Conservation (phyloP, 1,140 invertebrate genomes). For the Hyposmocoma kahamanoa region DNA sequence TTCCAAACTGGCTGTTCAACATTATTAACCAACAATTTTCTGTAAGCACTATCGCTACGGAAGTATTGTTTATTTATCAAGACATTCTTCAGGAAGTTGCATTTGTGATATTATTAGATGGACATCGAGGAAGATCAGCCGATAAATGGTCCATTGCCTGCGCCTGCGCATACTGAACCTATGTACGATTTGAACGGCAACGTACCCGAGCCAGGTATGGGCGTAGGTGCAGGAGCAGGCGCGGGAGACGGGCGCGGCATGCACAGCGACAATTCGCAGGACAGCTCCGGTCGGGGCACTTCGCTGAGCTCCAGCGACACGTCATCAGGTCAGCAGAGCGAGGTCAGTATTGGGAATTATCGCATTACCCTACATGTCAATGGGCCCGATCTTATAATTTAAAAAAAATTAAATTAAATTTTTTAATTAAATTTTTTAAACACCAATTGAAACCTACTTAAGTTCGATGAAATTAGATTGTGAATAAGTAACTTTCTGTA, state of each 20-base stretch:
- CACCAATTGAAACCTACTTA: too few relatives aligned
- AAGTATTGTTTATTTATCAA: constrained; percentile 15
- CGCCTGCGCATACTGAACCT: constrained; percentile 25
- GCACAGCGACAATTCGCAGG: constrained; percentile 54
- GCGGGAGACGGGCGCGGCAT: constrained; percentile 58
- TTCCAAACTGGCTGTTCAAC: constrained; percentile 57
- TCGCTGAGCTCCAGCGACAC: constrained; percentile 45
- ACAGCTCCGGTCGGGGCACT: constrained; percentile 51
- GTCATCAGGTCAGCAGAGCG: constrained; percentile 41
- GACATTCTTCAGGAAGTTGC: too few relatives aligned
- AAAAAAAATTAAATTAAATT: too few relatives aligned
- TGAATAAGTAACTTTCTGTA: constrained; percentile 3
- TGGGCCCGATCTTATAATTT: too few relatives aligned
- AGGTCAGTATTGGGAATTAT: constrained; percentile 29
- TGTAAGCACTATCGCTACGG: constrained; percentile 22
- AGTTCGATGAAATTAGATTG: too few relatives aligned
- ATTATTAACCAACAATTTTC: constrained; percentile 47
- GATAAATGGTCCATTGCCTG: neutral
- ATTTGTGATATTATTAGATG: constrained; percentile 1
- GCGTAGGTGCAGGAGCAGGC: constrained; percentile 30
- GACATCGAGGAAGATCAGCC: constrained; percentile 18
- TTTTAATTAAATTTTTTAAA: too few relatives aligned
- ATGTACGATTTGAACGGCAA: constrained; percentile 43
- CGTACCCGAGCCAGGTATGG: constrained; percentile 25
- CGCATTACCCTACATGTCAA: too few relatives aligned